A percentile compares a stretch with the other conserved stretches of the same genome.
These are phyloP conservation scores for Sturnus vulgaris DNA, from an alignment of 2,113 vertebrate species.

Conservation along the genomic window DNA sequence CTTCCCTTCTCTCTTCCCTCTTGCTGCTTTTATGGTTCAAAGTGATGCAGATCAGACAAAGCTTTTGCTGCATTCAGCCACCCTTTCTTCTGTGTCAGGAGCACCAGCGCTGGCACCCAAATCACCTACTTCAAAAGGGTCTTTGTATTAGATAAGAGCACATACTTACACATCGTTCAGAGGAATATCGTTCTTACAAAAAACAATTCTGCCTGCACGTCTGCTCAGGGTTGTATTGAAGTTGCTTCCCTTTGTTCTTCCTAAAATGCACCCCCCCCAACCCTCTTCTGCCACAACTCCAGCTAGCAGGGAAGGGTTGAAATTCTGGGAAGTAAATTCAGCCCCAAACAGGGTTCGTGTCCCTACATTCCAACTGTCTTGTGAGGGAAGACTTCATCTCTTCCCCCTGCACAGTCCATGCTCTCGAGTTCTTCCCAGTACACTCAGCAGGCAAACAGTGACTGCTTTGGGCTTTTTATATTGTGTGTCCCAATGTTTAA, in stretches of 20 bases:
- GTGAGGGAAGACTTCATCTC: not conserved
- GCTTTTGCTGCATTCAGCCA: not conserved
- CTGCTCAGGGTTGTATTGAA: not conserved
- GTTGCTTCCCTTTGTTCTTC: conserved; percentile 29
- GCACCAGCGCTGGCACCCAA: not conserved
- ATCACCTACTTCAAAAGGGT: conserved; percentile 17
- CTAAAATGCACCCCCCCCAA: not conserved
- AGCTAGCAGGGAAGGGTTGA: not conserved
- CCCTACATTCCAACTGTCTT: not conserved
- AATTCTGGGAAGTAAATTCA: not conserved
- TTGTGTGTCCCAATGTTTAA: not conserved
- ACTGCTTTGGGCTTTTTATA: not conserved
- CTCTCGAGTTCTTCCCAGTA: not conserved
- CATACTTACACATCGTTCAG: not conserved
- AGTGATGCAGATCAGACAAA: not conserved
- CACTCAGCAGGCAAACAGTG: not conserved
- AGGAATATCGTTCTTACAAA: not conserved
- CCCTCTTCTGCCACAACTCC: not conserved
- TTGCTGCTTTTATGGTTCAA: conserved; percentile 15
- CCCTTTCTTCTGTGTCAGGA: not conserved
- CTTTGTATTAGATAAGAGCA: conserved; percentile 9
- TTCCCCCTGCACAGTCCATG: not conserved
- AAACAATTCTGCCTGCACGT: not conserved
- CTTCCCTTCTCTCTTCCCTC: not conserved
- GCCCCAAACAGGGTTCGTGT: not conserved